A percentile compares a stretch with the other conserved stretches of the same genome.
Conservation (phyloP, 2,113 vertebrate species). For the Anser brachyrhynchus region DNA sequence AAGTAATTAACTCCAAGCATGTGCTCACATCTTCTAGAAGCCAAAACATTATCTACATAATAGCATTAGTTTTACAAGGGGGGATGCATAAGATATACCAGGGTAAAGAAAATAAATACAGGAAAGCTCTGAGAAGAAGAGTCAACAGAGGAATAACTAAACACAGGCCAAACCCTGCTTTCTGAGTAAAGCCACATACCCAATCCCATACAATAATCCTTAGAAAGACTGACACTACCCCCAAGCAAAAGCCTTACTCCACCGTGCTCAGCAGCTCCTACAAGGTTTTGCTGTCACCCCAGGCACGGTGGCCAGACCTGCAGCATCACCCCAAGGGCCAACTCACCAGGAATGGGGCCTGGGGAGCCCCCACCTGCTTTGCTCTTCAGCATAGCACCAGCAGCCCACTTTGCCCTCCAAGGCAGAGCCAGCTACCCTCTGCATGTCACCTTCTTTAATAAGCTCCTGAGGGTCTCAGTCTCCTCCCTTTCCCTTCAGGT, state of each 20-base stretch:
- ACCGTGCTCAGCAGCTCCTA: accelerated
- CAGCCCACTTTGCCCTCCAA: neutral
- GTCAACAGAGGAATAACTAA: neutral
- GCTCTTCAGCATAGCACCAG: accelerated
- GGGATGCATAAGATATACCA: accelerated
- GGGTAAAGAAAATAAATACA: neutral
- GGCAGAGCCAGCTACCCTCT: accelerated
- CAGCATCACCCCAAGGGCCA: accelerated
- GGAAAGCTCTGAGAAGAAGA: neutral
- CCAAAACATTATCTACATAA: neutral
- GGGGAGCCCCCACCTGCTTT: accelerated
- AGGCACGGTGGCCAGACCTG: too few species aligned
- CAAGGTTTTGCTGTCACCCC: neutral
- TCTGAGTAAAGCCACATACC: neutral
- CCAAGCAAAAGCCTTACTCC: neutral
- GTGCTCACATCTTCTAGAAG: neutral
- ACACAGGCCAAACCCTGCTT: neutral
- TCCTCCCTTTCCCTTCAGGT: neutral
- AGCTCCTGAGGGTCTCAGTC: neutral
- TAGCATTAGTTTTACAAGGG: neutral
- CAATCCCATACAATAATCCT: too few species aligned
- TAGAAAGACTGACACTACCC: neutral
- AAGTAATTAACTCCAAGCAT: neutral
- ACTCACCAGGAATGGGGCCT: accelerated
- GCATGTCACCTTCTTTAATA: accelerated